Conservation (phyloP, 2,113 vertebrate species). For the Glareola pratincola region DNA sequence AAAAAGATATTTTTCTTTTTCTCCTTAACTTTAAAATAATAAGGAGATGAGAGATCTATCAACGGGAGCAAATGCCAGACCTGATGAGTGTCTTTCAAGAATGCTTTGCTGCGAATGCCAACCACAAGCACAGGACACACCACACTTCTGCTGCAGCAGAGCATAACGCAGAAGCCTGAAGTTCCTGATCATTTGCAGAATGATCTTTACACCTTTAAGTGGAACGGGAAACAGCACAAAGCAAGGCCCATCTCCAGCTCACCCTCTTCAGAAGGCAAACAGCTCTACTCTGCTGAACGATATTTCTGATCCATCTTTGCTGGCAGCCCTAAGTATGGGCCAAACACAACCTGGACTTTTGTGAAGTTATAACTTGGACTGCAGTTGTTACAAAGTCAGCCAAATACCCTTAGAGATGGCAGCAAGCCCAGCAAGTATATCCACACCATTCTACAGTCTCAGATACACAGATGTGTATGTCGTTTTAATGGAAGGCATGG, state of each 20-base stretch:
- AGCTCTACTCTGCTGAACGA: not conserved
- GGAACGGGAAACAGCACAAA: not conserved
- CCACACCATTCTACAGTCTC: not conserved
- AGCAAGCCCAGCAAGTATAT: slow-evolving; percentile 19
- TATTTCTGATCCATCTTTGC: not conserved
- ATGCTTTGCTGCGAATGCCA: not conserved
- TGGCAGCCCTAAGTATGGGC: not conserved
- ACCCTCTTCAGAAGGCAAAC: not conserved
- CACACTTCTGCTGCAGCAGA: not conserved
- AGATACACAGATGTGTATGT: not conserved
- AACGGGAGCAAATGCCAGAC: not conserved
- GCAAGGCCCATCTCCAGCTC: not conserved
- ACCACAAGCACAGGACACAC: not conserved
- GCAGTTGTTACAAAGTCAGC: not conserved
- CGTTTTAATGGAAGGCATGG: not conserved
- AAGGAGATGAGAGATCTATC: not conserved
- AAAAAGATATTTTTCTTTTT: not conserved
- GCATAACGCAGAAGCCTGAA: not conserved
- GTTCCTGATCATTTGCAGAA: not conserved
- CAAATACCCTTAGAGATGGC: slow-evolving; percentile 23
- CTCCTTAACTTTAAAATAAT: not conserved
- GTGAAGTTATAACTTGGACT: not conserved
- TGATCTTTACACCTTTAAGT: not conserved
- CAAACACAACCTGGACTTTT: not conserved
- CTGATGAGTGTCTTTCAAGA: not conserved